Percentiles rank a stretch among this genome's conserved stretches.
phyloP scores from a whole-genome alignment of 1,140 invertebrate species.

The Drosophila nikananu region DNA sequence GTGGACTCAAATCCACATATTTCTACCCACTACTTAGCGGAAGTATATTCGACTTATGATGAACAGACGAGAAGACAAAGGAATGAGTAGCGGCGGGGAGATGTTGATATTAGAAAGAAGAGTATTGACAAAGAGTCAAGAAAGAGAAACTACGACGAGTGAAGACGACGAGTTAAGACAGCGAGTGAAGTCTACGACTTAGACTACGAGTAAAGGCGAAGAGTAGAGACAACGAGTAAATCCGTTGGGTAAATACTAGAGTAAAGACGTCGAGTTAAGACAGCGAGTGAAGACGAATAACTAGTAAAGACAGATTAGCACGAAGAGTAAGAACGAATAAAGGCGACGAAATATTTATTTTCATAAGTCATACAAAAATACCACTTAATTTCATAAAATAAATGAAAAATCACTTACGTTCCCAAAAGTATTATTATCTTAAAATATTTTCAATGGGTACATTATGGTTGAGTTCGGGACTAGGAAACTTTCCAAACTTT shows the following conservation, averaged over 20 bases:
- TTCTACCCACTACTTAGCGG: constrained; percentile 8
- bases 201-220: neutral
- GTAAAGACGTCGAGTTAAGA: too few relatives aligned
- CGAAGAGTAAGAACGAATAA: too few relatives aligned
- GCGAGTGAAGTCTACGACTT: neutral
- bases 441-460: constrained; percentile 3
- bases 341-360: too few relatives aligned
- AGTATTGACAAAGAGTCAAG: neutral
- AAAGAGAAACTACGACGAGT: neutral
- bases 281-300: too few relatives aligned
- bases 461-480: neutral
- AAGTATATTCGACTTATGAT: constrained; percentile 3
- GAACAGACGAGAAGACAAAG: neutral
- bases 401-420: too few relatives aligned
- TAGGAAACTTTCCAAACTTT: neutral
- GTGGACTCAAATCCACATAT: constrained; percentile 28
- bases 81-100: neutral
- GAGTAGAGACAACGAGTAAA: neutral
- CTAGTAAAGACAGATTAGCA: too few relatives aligned
- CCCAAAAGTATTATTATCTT: neutral
- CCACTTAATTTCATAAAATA: too few relatives aligned
- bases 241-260: too few relatives aligned
- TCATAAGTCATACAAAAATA: too few relatives aligned
- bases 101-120: neutral
- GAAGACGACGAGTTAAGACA: neutral